Evolutionary conservation across 2,113 vertebrate species (phyloP), one percentile per base, ranked within the genome.

Genomic region (Nansenia antarctica): DNA sequence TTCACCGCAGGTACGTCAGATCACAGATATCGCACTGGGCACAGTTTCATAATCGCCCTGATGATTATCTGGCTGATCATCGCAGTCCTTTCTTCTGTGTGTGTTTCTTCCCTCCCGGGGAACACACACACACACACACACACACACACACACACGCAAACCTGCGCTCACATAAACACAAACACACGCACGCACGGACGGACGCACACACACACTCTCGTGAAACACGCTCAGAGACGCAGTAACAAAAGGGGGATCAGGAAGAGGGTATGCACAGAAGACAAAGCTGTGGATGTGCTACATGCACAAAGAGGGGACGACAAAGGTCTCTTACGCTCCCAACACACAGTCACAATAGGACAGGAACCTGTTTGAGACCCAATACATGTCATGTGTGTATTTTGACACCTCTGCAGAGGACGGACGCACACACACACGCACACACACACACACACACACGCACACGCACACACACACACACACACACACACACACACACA

Each of bases 341-440:
- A n/a, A 59, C 29, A 31, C 15, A 15, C 30, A 39, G 15, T 32
- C 14, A 42, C 32, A 45, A 6, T 8, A 4, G n/a, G 9, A 5
- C 20, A 60, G 35, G 7, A 39, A 27, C 34, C 14, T 59, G 32
- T 14, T 31, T 63, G 29, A 42, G 59, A 37, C 24, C 34, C 15
- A 62, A 65, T 26, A 3, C 26, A 11, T 64, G 53, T 69, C 29
- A 59, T n/a, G n/a, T n/a, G n/a, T n/a, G n/a, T n/a, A n/a, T n/a
- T n/a, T n/a, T n/a, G n/a, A n/a, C n/a, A n/a, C 26, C 2, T n/a
- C 42, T 24, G 26, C 58, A 58, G 26, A 61, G 35, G 3, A 61
- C 30, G 30, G 29, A 12, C 8, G 9, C 52, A 54, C 7, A 22
- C n/a, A 22, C 22, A 54, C 7, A 8, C 9, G n/a, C 8, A 3